Base-by-base conservation (phyloP, 2,888 invertebrate species). In the Brachyptera putata region DNA sequence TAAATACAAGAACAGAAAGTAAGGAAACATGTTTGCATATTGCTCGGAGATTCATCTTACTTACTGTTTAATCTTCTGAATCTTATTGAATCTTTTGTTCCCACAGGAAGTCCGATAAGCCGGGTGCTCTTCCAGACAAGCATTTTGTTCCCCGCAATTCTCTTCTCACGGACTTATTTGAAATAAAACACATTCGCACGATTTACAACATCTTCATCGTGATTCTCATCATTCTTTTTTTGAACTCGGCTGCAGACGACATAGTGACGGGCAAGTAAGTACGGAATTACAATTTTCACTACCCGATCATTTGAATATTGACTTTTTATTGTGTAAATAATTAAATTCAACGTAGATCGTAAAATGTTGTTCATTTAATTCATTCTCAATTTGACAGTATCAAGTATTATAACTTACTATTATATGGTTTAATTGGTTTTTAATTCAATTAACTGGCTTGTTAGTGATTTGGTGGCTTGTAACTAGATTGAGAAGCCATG, bases 161-260 rank as follows among this genome's bases (percentile, higher is more conserved):
- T 0, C 78, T 87, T n/a, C 77, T 94, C 59, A 92, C 90, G 0
- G 87, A 88, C 63, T 79, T 95, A 21, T 80, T 90, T 67, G 82
- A 87, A 70, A 83, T 86, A 55, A 81, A 84, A 56, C 93, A 94
- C 74, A 86, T 95, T 68, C 81, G 83, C 68, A 87, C 91, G 2
- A 85, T 95, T 66, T 91, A 92, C 73, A 87, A 94, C 72, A 86
- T 94, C 65, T 93, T 92, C 74, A 80, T 88, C 49, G 87, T 87
- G 16, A 85, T 88, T 65, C 77, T 94, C 34, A 77, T 91, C 57
- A 77, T 87, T 34, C 77, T 91, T 64, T 80, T 89, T 56, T 75
- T 89, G 59, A 86, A 91, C 68, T 87, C 88, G 4, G 77, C 85
- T 18, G 78, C 86, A 11, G 82, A 84, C 68, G 92, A 92, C 71